These are phyloP conservation scores for Spilogale gracilis DNA, from an alignment of 2,113 vertebrate genomes.

Conservation along the genomic window DNA sequence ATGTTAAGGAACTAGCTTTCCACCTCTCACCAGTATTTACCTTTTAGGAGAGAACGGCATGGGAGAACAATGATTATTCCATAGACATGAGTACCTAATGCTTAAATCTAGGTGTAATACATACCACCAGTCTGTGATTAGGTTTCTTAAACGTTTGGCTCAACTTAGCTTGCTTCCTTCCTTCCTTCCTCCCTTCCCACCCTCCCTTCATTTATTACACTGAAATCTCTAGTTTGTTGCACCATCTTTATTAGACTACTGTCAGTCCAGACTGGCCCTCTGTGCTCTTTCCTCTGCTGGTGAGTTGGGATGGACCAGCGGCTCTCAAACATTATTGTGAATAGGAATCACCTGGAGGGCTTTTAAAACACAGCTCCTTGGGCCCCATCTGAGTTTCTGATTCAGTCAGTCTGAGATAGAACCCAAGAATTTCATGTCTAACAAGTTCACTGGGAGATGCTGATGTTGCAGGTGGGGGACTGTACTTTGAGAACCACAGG, in stretches of 20 bases:
- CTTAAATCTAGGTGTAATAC: neutral
- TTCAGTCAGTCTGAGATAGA: neutral
- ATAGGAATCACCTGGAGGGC: neutral
- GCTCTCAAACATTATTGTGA: neutral
- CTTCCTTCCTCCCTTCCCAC: neutral
- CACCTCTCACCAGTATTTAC: neutral
- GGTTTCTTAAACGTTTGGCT: constrained; percentile 27
- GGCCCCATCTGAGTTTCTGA: neutral
- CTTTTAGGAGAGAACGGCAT: constrained; percentile 31
- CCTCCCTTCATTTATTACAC: neutral
- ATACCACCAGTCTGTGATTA: neutral
- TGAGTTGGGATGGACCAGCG: neutral
- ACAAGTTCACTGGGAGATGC: neutral
- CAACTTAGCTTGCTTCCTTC: neutral
- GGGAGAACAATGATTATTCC: neutral
- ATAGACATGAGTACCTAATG: neutral
- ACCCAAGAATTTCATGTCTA: neutral
- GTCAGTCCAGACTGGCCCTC: neutral
- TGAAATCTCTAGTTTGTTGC: neutral
- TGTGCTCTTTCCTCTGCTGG: neutral
- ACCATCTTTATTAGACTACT: neutral
- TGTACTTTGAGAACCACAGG: neutral
- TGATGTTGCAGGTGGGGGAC: neutral
- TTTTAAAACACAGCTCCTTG: neutral
- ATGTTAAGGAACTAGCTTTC: constrained; percentile 27